A percentile compares a stretch with the other conserved stretches of the same genome.
These are phyloP conservation scores for Andricus grossulariae DNA, from an alignment of 1,140 invertebrate genomes.

Conservation along the genomic window DNA sequence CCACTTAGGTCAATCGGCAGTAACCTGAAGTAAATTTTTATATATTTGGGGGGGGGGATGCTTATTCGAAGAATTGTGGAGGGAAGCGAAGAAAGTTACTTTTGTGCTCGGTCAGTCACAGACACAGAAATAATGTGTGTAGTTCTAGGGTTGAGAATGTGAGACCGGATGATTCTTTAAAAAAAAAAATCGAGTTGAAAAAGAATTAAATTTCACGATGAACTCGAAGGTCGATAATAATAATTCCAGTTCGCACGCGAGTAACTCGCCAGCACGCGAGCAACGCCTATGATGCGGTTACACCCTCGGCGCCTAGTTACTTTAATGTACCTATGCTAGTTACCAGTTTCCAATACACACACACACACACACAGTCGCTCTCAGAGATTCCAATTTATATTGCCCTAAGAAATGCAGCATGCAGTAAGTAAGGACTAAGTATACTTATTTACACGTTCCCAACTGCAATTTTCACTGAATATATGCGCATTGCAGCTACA, in stretches of 20 bases:
- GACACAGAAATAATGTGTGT: no score
- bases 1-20: no score
- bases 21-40: no score
- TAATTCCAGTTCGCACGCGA: conserved; percentile 52
- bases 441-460: conserved; percentile 19
- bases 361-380: conserved; percentile 13
- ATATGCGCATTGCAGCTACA: neutral
- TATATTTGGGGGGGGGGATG: no score
- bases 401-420: conserved; percentile 38
- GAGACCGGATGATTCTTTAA: neutral
- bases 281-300: conserved; percentile 42
- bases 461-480: neutral
- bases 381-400: conserved; percentile 29
- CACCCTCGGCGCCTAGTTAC: conserved; percentile 34
- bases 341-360: conserved; percentile 24
- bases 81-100: no score
- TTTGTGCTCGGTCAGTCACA: neutral
- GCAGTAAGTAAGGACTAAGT: conserved; percentile 13
- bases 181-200: neutral
- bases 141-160: neutral
- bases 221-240: conserved; percentile 48
- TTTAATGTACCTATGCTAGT: conserved; percentile 35
- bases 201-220: conserved; percentile 33
- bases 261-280: conserved; percentile 50
- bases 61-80: no score